These are phyloP conservation scores for Meloidogyne floridensis DNA, from an alignment of 1,140 invertebrate genomes.

Conservation along the genomic window DNA sequence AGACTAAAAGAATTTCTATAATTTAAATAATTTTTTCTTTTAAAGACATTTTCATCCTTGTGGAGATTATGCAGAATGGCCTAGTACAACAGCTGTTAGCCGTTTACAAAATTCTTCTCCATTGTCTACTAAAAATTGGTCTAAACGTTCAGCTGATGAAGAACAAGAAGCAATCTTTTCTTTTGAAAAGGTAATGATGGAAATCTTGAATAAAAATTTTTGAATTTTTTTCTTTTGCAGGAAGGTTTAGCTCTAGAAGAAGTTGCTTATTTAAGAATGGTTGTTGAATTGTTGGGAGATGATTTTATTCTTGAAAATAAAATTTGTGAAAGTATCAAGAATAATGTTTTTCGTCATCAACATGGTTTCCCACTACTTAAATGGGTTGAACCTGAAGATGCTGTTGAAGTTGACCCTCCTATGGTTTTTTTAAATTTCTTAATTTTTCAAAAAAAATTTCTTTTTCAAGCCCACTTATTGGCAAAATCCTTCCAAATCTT, in stretches of 20 bases:
- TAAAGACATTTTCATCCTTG: not conserved
- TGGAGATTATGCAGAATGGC: not conserved
- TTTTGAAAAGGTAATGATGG: conserved; percentile 15
- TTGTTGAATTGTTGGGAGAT: not conserved
- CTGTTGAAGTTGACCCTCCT: conserved; percentile 14
- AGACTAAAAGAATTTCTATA: not conserved
- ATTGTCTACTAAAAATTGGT: conserved; percentile 11
- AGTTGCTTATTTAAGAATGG: conserved; percentile 26
- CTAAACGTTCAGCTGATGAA: conserved; percentile 9
- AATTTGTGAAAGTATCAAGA: not conserved
- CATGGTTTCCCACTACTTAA: not conserved
- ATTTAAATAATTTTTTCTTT: not conserved
- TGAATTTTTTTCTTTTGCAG: conserved; percentile 8
- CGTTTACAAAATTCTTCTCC: not conserved
- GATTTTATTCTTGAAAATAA: conserved; percentile 1
- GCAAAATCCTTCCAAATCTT: not conserved
- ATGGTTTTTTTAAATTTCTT: conserved; percentile 16
- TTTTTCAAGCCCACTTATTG: conserved; percentile 16
- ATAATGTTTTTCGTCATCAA: conserved; percentile 10
- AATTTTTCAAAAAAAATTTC: not conserved
- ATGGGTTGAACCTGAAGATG: conserved; percentile 27
- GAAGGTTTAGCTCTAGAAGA: conserved; percentile 26
- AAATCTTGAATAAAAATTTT: not conserved
- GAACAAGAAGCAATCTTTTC: not conserved
- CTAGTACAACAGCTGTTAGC: not conserved